phyloP scores from a whole-genome alignment of 2,797 vertebrate genomes.

The Odontamblyopus lacepedii region DNA sequence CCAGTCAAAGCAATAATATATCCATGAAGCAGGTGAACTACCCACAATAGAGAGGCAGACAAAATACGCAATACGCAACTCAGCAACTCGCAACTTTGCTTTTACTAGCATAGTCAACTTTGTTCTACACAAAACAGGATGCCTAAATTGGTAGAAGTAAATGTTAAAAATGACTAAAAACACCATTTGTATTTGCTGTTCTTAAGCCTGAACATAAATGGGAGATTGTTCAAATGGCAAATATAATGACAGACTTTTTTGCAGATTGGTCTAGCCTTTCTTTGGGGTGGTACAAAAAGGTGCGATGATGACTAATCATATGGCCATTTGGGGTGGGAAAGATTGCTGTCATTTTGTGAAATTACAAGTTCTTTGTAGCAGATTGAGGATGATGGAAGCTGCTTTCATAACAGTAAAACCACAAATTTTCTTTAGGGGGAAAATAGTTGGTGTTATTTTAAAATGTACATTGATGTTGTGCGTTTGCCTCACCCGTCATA shows the following conservation, averaged over 20 bases:
- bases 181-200: neutral
- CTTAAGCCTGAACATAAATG: conserved; percentile 14
- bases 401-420: conserved; percentile 39
- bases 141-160: neutral
- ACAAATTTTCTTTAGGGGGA: conserved; percentile 16
- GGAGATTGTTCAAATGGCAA: conserved; percentile 25
- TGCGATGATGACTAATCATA: conserved; percentile 35
- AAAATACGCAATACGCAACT: neutral
- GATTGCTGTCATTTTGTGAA: conserved; percentile 60
- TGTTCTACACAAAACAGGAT: neutral
- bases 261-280: conserved; percentile 27
- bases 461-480: conserved; percentile 8
- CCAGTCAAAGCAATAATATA: no score
- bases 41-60: neutral
- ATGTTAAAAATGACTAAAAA: neutral
- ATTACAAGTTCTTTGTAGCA: conserved; percentile 51
- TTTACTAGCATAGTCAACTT: neutral
- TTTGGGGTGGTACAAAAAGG: conserved; percentile 28
- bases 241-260: conserved; percentile 22
- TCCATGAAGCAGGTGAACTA: no score
- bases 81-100: neutral
- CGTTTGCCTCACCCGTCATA: conserved; percentile 84
- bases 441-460: conserved; percentile 13
- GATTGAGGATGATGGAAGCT: conserved; percentile 52
- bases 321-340: conserved; percentile 51